Evolutionary conservation across 2,113 vertebrate species (phyloP), one percentile per base, ranked within the genome.

Genomic region (Phalacrocorax aristotelis): DNA sequence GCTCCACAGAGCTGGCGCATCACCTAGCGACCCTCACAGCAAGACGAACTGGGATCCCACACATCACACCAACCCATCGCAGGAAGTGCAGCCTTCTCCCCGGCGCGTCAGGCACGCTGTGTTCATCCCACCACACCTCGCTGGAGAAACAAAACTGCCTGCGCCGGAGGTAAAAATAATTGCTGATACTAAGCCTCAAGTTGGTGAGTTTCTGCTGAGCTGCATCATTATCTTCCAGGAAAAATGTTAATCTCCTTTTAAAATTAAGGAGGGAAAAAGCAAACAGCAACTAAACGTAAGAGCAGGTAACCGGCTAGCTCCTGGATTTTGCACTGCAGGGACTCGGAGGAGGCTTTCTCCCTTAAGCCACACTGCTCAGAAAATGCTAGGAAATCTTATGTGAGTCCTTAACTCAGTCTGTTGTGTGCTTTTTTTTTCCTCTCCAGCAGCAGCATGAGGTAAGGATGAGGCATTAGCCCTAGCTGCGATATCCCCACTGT

Each of bases 61-160:
- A 51, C 10, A 13, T 29, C 2, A 9, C 83, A 83, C 13, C n/a
- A 65, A 12, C 26, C 44, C 4, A 32, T n/a, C 12, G 15, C 30
- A 38, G 32, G 44, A 61, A 61, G 46, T 1, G 7, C 66, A 86
- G 38, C 57, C 44, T 76, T 76, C 62, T 72, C 49, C 58, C 44
- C 48, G 76, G 40, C 83, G 44, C 25, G 69, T 48, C 64, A 57
- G 58, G 15, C 17, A 10, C 29, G 32, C 7, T 0, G 19, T 17
- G 64, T 23, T 77, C 49, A 5, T 74, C 68, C 61, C 51, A n/a
- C n/a, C 1, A 18, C 0, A 0, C 27, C 61, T 75, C 1, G 0
- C 19, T 65, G 88, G 26, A 52, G 55, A 36, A 60, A 75, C 30
- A 55, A 55, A 88, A 40, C 36, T 81, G 72, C 55, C 62, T 70